Evolutionary conservation across 2,888 invertebrate species (phyloP).

Genomic region (Lithophane leautieri): DNA sequence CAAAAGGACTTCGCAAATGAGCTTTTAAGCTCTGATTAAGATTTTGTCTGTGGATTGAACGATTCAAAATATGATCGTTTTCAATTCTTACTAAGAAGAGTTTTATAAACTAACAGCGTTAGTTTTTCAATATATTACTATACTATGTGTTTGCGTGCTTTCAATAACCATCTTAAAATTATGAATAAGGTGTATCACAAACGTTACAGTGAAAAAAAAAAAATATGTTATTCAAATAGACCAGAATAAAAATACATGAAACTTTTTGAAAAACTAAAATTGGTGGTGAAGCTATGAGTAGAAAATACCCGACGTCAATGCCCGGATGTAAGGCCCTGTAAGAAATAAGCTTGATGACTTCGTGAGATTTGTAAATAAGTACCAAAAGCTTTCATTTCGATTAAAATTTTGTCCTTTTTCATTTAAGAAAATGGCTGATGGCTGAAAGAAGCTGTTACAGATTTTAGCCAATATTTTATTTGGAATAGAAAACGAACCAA

Average conservation of each 20-base stretch:
- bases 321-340: not conserved
- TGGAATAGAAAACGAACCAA: constrained; percentile 6
- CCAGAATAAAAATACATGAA: no score
- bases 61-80: not conserved
- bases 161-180: not conserved
- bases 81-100: no score
- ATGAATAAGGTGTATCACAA: not conserved
- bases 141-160: not conserved
- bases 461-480: constrained; percentile 8
- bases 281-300: not conserved
- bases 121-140: no score
- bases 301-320: constrained; percentile 8
- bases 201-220: not conserved
- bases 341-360: not conserved
- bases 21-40: not conserved
- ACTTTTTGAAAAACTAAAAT: not conserved
- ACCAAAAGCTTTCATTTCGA: not conserved
- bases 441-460: constrained; percentile 21
- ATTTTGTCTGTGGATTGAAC: not conserved
- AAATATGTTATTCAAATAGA: not conserved
- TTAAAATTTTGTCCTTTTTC: constrained; percentile 22
- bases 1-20: not conserved
- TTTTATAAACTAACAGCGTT: not conserved
- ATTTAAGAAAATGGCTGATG: constrained; percentile 13
- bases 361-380: constrained; percentile 4